These are phyloP conservation scores for Pogoniulus pusillus DNA, from an alignment of 2,797 vertebrate species.

Conservation along the genomic window DNA sequence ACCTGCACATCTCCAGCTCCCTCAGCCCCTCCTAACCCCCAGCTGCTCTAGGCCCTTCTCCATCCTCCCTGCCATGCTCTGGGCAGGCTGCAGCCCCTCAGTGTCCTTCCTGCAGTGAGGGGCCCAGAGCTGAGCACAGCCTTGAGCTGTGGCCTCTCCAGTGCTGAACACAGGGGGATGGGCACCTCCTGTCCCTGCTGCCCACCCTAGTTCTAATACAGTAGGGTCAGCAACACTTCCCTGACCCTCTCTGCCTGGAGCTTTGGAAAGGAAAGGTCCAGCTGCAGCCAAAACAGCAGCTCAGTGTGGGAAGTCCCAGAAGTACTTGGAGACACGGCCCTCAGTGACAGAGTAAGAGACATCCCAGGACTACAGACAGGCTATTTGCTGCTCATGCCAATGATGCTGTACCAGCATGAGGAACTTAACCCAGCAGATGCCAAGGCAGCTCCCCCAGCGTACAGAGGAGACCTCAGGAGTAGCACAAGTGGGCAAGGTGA, in stretches of 20 bases:
- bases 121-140: too few relatives aligned
- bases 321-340: background rate
- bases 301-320: background rate
- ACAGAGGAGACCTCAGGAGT: background rate
- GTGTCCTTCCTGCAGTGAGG: too few relatives aligned
- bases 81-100: too few relatives aligned
- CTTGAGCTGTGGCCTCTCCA: too few relatives aligned
- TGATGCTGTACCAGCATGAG: background rate
- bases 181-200: too few relatives aligned
- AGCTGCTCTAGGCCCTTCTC: too few relatives aligned
- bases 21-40: too few relatives aligned
- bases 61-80: too few relatives aligned
- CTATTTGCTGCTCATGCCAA: background rate
- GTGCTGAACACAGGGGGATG: too few relatives aligned
- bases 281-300: background rate
- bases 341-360: background rate
- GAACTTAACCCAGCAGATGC: background rate
- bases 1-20: too few relatives aligned
- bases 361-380: background rate
- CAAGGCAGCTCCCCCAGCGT: fast-evolving
- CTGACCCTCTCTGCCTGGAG: background rate
- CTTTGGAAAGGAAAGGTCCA: background rate
- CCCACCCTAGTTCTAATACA: too few relatives aligned
- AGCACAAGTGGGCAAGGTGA: fast-evolving
- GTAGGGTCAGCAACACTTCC: background rate